Evolutionary conservation across 1,140 invertebrate species (phyloP), one percentile per base, ranked within the genome.

Genomic region (Acyrthosiphon pisum): DNA sequence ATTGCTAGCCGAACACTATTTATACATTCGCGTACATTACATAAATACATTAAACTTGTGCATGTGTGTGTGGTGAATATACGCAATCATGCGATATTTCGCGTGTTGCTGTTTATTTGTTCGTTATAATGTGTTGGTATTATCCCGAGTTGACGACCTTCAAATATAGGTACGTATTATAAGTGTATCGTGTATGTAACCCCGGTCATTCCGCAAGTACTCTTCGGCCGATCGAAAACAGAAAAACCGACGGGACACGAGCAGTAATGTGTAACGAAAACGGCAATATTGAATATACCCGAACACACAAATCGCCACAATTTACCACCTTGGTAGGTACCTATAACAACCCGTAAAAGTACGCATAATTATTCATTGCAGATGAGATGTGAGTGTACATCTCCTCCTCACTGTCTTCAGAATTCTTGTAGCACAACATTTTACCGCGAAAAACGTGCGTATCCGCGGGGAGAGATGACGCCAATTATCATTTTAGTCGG

Each of bases 1-100:
- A 76, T 76, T n/a, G 14, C 22, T n/a, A 2, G n/a, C 11, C 60
- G 60, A 76, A 76, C 60, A 76, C 60, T 76, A 76, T 76, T 68
- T n/a, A 76, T 76, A 76, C n/a, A n/a, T 76, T 20, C 60, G 14
- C n/a, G 30, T 18, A 76, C n/a, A n/a, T n/a, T 76, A n/a, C 30
- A 76, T 20, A 76, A 76, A 76, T 76, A 76, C n/a, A 35, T 18
- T 76, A 6, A 18, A n/a, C 30, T 0, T n/a, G 30, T 56, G 56
- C 23, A 26, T 26, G 7, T 23, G 20, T 22, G 20, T 89, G 8
- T n/a, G 60, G n/a, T 6, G 60, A n/a, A n/a, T n/a, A 30, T n/a
- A 30, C 7, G 81, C 81, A 26, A 89, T 53, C 48, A 89, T 89
- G 83, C 30, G 37, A 87, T 87, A 89, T 89, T 89, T 89, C 46